Conservation (phyloP, 2,888 invertebrate genomes). For the Chymomyza procnemis region DNA sequence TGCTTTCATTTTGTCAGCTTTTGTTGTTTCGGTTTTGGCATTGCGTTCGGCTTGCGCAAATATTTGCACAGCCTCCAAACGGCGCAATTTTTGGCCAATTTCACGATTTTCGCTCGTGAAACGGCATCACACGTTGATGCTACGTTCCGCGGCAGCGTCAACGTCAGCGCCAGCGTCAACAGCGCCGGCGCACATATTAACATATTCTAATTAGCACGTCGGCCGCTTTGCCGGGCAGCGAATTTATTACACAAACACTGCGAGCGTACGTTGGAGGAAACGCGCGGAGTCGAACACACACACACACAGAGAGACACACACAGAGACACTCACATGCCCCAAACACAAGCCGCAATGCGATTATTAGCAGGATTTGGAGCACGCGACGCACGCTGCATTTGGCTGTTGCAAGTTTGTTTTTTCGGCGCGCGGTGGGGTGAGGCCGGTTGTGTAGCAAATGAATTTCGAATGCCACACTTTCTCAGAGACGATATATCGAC, state of each 20-base stretch:
- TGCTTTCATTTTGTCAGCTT: constrained; percentile 57
- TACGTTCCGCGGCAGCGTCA: neutral
- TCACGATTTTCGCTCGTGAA: constrained; percentile 29
- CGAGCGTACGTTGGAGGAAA: no score
- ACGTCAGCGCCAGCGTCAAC: neutral
- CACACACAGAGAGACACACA: neutral
- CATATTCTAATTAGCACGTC: constrained; percentile 63
- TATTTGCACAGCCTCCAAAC: constrained; percentile 36
- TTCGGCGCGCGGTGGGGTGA: constrained; percentile 26
- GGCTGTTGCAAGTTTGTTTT: constrained; percentile 3
- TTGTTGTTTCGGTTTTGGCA: neutral
- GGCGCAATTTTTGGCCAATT: constrained; percentile 56
- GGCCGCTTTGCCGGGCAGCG: constrained; percentile 35
- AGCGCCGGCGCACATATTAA: constrained; percentile 40
- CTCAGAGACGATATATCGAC: constrained; percentile 42
- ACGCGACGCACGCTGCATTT: neutral
- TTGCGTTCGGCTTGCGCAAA: constrained; percentile 37
- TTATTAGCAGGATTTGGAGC: constrained; percentile 43
- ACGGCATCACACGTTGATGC: neutral
- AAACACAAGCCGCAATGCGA: constrained; percentile 44
- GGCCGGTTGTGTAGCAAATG: no score
- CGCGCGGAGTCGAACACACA: constrained; percentile 9
- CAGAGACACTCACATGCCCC: constrained; percentile 11
- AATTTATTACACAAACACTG: constrained; percentile 50
- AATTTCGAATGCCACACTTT: constrained; percentile 49